Percentiles rank a stretch among this genome's conserved stretches.
These are phyloP conservation scores for Cephalophus harveyi DNA, from an alignment of 2,113 vertebrate species.

Conservation along the genomic window DNA sequence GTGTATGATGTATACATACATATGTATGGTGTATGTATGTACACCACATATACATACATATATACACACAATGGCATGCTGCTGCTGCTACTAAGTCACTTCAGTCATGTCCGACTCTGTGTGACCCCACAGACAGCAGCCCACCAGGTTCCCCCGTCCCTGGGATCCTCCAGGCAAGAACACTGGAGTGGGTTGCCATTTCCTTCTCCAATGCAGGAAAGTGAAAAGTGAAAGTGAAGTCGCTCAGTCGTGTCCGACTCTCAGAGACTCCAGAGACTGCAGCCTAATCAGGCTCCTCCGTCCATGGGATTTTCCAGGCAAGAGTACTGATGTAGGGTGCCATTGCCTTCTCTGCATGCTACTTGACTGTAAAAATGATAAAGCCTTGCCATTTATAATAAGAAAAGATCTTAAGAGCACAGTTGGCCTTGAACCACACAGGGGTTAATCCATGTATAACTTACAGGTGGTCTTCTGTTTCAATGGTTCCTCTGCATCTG, in stretches of 20 bases:
- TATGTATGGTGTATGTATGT: neutral
- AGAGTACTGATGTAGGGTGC: neutral
- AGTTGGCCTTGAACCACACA: neutral
- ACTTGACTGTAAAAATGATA: neutral
- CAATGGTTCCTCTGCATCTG: neutral
- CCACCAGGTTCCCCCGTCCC: neutral
- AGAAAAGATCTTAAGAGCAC: neutral
- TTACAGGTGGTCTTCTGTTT: neutral
- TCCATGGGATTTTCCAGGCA: neutral
- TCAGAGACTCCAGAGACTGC: neutral
- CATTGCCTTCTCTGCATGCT: neutral
- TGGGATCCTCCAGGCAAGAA: neutral
- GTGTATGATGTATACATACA: neutral
- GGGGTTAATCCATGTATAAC: neutral
- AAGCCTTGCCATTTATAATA: neutral
- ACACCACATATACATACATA: neutral
- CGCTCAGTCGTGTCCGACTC: fast-evolving
- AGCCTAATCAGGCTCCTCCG: neutral
- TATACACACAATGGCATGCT: neutral
- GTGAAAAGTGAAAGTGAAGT: neutral
- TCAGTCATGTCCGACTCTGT: fast-evolving
- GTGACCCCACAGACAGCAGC: neutral
- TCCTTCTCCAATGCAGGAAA: neutral
- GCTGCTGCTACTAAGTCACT: neutral
- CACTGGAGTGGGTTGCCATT: neutral